These are phyloP conservation scores for Herminia tarsipennalis DNA, from an alignment of 2,888 invertebrate species.

Conservation along the genomic window DNA sequence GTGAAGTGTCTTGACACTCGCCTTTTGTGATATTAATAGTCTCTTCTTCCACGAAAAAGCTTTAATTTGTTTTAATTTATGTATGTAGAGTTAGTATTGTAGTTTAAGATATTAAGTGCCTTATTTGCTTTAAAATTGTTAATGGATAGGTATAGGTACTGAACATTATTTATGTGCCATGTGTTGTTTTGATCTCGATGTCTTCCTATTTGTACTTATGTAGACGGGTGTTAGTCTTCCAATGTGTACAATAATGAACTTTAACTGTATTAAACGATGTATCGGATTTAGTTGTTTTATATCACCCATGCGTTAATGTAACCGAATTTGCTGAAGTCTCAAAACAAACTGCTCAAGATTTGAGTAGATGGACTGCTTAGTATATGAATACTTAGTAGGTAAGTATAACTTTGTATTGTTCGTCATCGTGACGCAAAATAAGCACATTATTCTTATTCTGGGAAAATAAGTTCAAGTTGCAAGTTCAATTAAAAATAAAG, in stretches of 20 bases:
- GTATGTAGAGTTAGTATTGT: conserved; percentile 31
- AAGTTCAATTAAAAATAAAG: no score
- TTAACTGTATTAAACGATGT: conserved; percentile 29
- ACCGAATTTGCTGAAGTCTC: neutral
- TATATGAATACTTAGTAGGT: no score
- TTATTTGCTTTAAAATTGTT: conserved; percentile 37
- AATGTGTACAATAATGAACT: conserved; percentile 26
- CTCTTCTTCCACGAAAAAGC: conserved; percentile 83
- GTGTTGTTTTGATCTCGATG: conserved; percentile 73
- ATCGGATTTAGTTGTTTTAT: conserved; percentile 2
- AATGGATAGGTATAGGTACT: conserved; percentile 28
- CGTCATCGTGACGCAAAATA: no score
- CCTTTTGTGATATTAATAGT: conserved; percentile 78
- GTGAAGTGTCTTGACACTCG: conserved; percentile 48
- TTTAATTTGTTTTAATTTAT: conserved; percentile 81
- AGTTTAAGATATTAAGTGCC: conserved; percentile 39
- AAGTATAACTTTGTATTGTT: no score
- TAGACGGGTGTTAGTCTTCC: conserved; percentile 32
- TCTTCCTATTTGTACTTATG: conserved; percentile 63
- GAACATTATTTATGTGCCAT: conserved; percentile 67
- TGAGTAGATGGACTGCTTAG: no score
- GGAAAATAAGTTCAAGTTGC: no score
- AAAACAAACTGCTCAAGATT: no score
- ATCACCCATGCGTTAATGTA: neutral
- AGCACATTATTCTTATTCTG: no score